phyloP scores from a whole-genome alignment of 1,140 invertebrate genomes.

The Cherax quadricarinatus region DNA sequence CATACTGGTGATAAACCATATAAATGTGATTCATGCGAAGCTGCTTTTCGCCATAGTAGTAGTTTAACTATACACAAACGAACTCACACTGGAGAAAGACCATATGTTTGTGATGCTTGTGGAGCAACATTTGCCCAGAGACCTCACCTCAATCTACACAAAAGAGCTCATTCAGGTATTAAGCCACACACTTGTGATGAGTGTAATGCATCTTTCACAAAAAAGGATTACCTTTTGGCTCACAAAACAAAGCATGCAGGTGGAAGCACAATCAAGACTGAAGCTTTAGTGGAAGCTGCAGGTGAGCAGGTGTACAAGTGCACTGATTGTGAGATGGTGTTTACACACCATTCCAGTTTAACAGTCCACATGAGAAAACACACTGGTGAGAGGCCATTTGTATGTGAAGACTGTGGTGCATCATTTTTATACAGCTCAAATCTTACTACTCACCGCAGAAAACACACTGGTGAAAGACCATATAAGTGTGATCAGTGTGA shows the following conservation, averaged over 20 bases:
- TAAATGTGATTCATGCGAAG: slow-evolving; percentile 50
- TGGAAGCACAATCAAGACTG: slow-evolving; percentile 51
- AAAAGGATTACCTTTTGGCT: slow-evolving; percentile 62
- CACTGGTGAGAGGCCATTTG: slow-evolving; percentile 58
- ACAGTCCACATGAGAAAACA: slow-evolving; percentile 64
- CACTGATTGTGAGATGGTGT: slow-evolving; percentile 56
- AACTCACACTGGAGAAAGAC: slow-evolving; percentile 59
- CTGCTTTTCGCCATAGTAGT: slow-evolving; percentile 55
- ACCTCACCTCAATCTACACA: slow-evolving; percentile 57
- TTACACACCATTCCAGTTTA: slow-evolving; percentile 57
- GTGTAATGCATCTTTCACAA: slow-evolving; percentile 64
- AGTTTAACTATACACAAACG: slow-evolving; percentile 54
- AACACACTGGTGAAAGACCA: slow-evolving; percentile 59
- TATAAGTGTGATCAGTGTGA: slow-evolving; percentile 66
- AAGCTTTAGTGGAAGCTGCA: slow-evolving; percentile 48
- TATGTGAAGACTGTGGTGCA: slow-evolving; percentile 58
- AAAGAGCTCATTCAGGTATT: slow-evolving; percentile 56
- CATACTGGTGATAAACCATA: slow-evolving; percentile 59
- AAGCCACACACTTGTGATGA: slow-evolving; percentile 65
- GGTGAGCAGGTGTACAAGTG: slow-evolving; percentile 56
- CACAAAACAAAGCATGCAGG: slow-evolving; percentile 65
- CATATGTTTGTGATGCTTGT: slow-evolving; percentile 49
- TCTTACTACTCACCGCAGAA: slow-evolving; percentile 60
- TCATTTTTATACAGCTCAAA: slow-evolving; percentile 65
- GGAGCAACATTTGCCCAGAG: slow-evolving; percentile 53